Base-by-base conservation (phyloP, 2,113 vertebrate species). In the Diphyllodes magnificus region DNA sequence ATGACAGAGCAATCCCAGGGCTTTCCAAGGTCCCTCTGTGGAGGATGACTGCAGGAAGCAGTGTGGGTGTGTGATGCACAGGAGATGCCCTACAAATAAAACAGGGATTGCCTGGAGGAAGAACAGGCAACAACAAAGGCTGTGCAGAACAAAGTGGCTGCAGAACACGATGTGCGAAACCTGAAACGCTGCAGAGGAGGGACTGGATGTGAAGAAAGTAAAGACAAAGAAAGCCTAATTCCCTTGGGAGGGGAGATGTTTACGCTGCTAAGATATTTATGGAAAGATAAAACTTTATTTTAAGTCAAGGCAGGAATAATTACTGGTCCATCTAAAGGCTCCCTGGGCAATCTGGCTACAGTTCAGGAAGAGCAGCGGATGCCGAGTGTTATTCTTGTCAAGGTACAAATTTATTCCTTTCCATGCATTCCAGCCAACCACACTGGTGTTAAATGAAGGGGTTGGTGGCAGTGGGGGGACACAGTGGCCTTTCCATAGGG, bases 81-180 rank as follows among this genome's bases (percentile, higher is more conserved):
- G 95, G 92, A 95, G 77, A 65, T 90, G 75, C 80, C 90, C 89
- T 70, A 42, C 92, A 96, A 93, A 95, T 50, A 93, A 90, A 95
- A 24, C 90, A 56, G 88, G 63, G 90, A 66, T 88, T 69, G 88
- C 95, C 93, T 53, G 37, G 30, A 80, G 87, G 93, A 49, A 70
- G 91, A 96, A 64, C 56, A 64, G 57, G 68, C 81, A 95, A 33
- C 61, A 86, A 80, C 89, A 96, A 85, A 96, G 88, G 72, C 92
- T 69, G 39, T 1, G 3, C 49, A 78, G 72, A 78, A 66, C 49
- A 91, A 71, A 92, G 91, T 30, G 45, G 39, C 70, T 88, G 56
- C 65, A 86, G 79, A 90, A 53, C 50, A 40, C 4, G 16, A 56
- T 0, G 40, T 77, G 65, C 37, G n/a, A 82, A 94, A 90, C 71